A percentile compares a stretch with the other conserved stretches of the same genome.
phyloP scores from a whole-genome alignment of 1,140 invertebrate genomes.

The Theocolax elegans region DNA sequence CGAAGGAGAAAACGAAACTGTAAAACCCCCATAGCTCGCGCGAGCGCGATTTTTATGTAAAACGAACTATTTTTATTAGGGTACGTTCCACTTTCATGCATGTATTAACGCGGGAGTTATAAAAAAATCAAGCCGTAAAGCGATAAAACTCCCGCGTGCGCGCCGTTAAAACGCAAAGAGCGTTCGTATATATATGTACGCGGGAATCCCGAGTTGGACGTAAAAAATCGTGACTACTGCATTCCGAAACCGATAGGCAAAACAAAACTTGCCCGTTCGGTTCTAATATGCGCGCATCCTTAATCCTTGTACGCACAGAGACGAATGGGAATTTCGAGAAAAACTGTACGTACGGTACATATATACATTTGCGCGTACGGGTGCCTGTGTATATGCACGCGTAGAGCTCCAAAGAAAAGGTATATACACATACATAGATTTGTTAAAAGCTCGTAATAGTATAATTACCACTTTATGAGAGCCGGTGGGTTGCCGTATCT shows the following conservation, averaged over 20 bases:
- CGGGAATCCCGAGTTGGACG: not conserved
- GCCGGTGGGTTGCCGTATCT: slow-evolving; percentile 88
- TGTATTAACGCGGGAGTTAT: slow-evolving; percentile 20
- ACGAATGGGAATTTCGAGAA: too few species aligned
- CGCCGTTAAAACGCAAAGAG: slow-evolving; percentile 27
- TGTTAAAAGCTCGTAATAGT: slow-evolving; percentile 31
- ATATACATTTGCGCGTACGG: not conserved
- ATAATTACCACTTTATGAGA: slow-evolving; percentile 80
- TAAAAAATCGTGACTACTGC: slow-evolving; percentile 18
- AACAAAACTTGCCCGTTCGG: too few species aligned
- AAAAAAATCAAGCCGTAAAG: slow-evolving; percentile 35
- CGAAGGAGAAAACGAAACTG: slow-evolving; percentile 9
- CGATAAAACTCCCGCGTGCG: slow-evolving; percentile 21
- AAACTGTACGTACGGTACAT: too few species aligned
- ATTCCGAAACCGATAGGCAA: slow-evolving; percentile 4
- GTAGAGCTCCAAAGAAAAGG: not conserved
- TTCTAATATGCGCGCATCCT: too few species aligned
- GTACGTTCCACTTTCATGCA: slow-evolving; percentile 24
- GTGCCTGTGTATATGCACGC: too few species aligned
- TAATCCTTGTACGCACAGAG: too few species aligned
- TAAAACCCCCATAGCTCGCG: not conserved
- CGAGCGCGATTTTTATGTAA: slow-evolving; percentile 25
- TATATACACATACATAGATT: slow-evolving; percentile 3
- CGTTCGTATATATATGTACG: not conserved
- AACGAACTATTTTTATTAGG: slow-evolving; percentile 33